Conservation (phyloP, 2,113 vertebrate species). For the Empidonax traillii region DNA sequence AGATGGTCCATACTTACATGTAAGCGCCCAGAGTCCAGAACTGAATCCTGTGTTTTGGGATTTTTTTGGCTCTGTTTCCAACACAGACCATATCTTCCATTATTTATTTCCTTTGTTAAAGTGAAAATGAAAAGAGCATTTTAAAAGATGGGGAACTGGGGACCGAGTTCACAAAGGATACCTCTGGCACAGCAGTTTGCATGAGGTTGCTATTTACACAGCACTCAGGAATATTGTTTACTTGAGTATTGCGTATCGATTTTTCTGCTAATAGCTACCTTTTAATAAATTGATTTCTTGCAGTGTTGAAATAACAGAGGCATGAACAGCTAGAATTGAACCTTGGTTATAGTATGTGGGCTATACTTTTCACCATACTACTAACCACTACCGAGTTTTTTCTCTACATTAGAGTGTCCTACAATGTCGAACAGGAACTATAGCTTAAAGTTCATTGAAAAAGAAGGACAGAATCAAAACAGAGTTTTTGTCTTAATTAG, state of each 20-base stretch:
- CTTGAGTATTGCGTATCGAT: background rate
- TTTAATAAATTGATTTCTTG: conserved; percentile 24
- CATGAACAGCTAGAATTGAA: background rate
- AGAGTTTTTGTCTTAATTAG: background rate
- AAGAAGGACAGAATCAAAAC: background rate
- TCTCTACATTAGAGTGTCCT: background rate
- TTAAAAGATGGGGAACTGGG: background rate
- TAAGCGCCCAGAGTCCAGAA: background rate
- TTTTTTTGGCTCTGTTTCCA: background rate
- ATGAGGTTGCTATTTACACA: background rate
- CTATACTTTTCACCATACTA: background rate
- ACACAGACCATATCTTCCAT: background rate
- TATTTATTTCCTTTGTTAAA: background rate
- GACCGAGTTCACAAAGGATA: background rate
- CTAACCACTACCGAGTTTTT: background rate
- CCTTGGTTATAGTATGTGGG: background rate
- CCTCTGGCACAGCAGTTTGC: background rate
- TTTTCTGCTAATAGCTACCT: background rate
- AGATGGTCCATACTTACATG: background rate
- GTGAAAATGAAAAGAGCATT: background rate
- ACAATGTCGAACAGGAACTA: background rate
- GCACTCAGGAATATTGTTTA: background rate
- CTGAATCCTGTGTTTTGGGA: background rate
- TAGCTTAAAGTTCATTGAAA: background rate
- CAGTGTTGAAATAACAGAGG: background rate